These are phyloP conservation scores for Etia nguti DNA, from an alignment of 2,113 vertebrate genomes.

Conservation along the genomic window DNA sequence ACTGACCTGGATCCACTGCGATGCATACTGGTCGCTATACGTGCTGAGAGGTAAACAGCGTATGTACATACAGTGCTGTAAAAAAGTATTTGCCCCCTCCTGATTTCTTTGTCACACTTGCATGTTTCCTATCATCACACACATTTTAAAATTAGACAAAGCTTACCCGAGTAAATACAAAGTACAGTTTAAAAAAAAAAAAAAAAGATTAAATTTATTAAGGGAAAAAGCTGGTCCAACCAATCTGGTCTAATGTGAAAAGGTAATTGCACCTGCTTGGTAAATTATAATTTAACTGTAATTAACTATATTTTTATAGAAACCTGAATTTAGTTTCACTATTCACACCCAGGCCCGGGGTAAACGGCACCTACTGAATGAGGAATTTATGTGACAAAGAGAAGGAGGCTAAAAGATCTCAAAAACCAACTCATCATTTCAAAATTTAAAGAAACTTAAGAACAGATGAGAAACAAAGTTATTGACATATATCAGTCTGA, in stretches of 20 bases:
- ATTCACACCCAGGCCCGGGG: neutral
- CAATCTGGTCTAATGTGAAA: neutral
- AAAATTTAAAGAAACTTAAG: neutral
- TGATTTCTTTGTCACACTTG: neutral
- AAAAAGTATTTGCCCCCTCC: neutral
- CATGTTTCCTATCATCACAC: neutral
- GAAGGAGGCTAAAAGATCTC: neutral
- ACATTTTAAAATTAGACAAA: neutral
- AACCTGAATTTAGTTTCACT: neutral
- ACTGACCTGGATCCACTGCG: constrained; percentile 81
- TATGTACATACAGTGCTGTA: neutral
- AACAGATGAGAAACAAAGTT: neutral
- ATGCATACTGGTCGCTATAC: constrained; percentile 80
- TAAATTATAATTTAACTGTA: neutral
- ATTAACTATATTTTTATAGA: neutral
- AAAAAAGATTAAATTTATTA: neutral
- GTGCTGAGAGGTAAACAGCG: constrained; percentile 62
- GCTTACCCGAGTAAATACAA: neutral
- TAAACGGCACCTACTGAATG: neutral
- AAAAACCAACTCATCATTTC: neutral
- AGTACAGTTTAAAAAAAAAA: no score
- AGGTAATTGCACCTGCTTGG: neutral
- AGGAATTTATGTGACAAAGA: neutral
- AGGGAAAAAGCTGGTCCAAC: neutral
- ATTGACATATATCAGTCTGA: neutral